Conservation (phyloP, 1,140 invertebrate genomes). For the Akabosia matsudoensis region DNA sequence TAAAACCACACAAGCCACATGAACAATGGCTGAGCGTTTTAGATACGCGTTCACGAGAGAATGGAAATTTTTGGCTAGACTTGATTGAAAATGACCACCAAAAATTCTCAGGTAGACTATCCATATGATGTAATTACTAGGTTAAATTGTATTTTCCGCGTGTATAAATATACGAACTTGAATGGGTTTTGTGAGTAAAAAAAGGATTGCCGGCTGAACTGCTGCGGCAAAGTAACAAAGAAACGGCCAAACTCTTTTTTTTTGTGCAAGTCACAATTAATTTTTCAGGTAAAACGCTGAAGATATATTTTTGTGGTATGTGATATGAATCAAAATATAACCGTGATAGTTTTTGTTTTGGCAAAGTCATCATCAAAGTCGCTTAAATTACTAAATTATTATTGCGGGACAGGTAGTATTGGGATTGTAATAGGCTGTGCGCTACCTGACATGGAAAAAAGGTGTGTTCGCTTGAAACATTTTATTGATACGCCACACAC, state of each 20-base stretch:
- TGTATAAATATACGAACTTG: background rate
- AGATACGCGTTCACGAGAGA: no score
- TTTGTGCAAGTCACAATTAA: background rate
- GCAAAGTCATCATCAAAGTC: conserved; percentile 1
- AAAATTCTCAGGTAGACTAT: background rate
- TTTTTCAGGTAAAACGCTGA: no score
- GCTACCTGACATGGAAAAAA: background rate
- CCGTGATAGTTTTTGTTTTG: background rate
- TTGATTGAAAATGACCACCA: no score
- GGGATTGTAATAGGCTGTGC: no score
- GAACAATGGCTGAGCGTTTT: no score
- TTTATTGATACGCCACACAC: background rate
- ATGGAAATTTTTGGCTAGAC: no score
- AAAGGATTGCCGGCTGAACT: background rate
- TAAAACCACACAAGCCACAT: no score
- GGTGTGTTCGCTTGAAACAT: conserved; percentile 8
- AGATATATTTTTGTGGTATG: no score
- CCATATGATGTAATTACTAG: background rate
- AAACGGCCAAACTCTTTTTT: no score
- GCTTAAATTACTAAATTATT: no score
- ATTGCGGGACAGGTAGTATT: no score
- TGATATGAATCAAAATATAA: background rate
- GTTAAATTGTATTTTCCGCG: background rate
- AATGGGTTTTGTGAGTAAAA: no score
- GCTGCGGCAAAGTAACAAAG: background rate